These are phyloP conservation scores for Trichacis sp. DNA, from an alignment of 2,888 invertebrate genomes.

Conservation along the genomic window DNA sequence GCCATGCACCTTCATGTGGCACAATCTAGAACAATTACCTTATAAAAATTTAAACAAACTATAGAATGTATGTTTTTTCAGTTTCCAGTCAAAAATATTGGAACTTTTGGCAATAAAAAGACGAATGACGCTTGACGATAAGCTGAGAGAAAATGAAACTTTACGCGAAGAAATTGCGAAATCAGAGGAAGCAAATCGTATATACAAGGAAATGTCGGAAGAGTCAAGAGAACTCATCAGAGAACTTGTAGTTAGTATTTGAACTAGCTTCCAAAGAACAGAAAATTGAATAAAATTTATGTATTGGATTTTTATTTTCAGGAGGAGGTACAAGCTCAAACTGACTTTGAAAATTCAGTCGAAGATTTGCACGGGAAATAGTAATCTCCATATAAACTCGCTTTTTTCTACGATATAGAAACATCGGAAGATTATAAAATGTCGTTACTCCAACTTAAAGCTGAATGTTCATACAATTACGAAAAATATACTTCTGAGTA, in stretches of 20 bases:
- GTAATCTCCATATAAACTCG: too few species aligned
- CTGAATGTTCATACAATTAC: too few species aligned
- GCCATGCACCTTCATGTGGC: not conserved
- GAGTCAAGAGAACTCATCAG: slow-evolving; percentile 82
- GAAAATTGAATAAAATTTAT: slow-evolving; percentile 13
- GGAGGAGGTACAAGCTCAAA: slow-evolving; percentile 75
- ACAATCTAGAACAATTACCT: too few species aligned
- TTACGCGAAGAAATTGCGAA: slow-evolving; percentile 66
- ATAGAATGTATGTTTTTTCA: slow-evolving; percentile 40
- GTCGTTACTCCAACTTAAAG: too few species aligned
- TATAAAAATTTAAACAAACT: not conserved
- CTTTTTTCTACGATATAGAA: too few species aligned
- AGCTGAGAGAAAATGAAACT: slow-evolving; percentile 78
- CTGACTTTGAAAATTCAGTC: slow-evolving; percentile 62
- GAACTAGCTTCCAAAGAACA: not conserved
- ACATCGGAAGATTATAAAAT: too few species aligned
- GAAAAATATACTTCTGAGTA: too few species aligned
- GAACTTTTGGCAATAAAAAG: slow-evolving; percentile 81
- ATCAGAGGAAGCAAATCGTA: slow-evolving; percentile 76
- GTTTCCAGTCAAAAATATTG: slow-evolving; percentile 82
- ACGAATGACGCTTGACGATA: slow-evolving; percentile 78
- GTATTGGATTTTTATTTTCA: slow-evolving; percentile 59
- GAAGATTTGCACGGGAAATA: slow-evolving; percentile 58
- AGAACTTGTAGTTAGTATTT: slow-evolving; percentile 75
- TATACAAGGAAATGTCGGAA: slow-evolving; percentile 79